Base-by-base conservation (phyloP, 2,888 invertebrate species). In the Drosophila anomalipes region DNA sequence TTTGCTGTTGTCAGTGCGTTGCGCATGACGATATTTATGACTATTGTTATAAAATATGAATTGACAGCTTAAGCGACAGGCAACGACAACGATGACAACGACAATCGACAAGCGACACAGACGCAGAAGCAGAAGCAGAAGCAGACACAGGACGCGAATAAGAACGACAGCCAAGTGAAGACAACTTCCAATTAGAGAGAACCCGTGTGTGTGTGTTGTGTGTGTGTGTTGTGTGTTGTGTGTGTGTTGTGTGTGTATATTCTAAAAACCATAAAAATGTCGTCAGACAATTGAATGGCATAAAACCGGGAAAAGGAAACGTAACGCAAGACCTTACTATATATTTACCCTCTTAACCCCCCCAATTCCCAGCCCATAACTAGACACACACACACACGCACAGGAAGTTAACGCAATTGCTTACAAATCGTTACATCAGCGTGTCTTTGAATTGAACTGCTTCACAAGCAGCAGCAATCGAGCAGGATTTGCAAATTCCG, bases 31-130 rank as follows among this genome's bases (percentile, higher is more conserved):
- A 90, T 91, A 91, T 91, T 91, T 92, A 91, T 91, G 91, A 88
- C 90, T 91, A 89, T 86, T 89, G 89, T 91, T 91, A 89, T 87
- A 89, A 92, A 92, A 92, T 92, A 92, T 91, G 92, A 92, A 92
- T 91, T 92, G 92, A 92, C 92, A 92, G 91, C 81, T 90, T 85
- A 86, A 82, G 79, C 82, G 90, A 85, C 81, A 77, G 77, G 68
- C 73, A 39, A 73, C 47, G 47, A 59, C 75, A 26, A 54, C 56
- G 35, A 62, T 39, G 70, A 57, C 60, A 32, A 64, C 56, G 53
- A 70, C 71, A 64, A 64, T 51, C 58, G 74, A 74, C 68, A 22
- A 9, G 54, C 32, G 22, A 22, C 33, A 54, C 22, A 35, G 57
- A 61, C 35, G 49, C 30, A 37, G n/a, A 53, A 2, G 51, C 47